Evolutionary conservation across 2,797 vertebrate genomes (phyloP).

Genomic region (Chelidonichthys spinosus): DNA sequence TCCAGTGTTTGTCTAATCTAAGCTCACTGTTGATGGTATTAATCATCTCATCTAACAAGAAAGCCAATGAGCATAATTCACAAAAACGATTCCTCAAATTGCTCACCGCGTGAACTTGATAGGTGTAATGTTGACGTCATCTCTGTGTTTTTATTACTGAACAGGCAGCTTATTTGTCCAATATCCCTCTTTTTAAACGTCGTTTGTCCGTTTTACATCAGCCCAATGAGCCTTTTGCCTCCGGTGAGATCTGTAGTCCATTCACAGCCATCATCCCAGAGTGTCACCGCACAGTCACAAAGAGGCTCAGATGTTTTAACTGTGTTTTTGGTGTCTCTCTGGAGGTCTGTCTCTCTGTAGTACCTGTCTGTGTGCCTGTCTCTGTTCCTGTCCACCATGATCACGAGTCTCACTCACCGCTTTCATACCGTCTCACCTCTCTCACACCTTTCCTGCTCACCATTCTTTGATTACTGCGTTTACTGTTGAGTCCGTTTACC

Average conservation of each 20-base stretch:
- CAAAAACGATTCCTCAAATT: neutral
- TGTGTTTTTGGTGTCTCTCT: constrained; percentile 53
- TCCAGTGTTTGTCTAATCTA: neutral
- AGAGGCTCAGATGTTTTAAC: constrained; percentile 54
- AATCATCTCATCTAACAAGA: constrained; percentile 11
- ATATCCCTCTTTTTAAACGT: constrained; percentile 7
- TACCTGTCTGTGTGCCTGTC: constrained; percentile 31
- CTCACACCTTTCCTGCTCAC: neutral
- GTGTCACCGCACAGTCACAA: constrained; percentile 41
- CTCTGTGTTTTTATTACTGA: constrained; percentile 19
- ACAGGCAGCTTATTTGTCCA: constrained; percentile 5
- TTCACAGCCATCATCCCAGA: constrained; percentile 51
- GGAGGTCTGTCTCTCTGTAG: constrained; percentile 39
- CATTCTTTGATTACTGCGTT: constrained; percentile 10
- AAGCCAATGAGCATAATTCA: neutral
- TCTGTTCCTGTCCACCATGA: constrained; percentile 21
- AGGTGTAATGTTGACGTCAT: neutral
- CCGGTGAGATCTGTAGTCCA: constrained; percentile 32
- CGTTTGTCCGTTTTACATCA: constrained; percentile 16
- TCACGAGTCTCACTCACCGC: neutral
- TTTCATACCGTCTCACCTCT: neutral
- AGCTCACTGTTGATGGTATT: neutral
- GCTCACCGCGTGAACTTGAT: neutral
- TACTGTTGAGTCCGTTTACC: neutral
- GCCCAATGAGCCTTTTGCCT: constrained; percentile 9